Conservation (phyloP, 2,797 vertebrate species). For the Aldrovandia affinis region DNA sequence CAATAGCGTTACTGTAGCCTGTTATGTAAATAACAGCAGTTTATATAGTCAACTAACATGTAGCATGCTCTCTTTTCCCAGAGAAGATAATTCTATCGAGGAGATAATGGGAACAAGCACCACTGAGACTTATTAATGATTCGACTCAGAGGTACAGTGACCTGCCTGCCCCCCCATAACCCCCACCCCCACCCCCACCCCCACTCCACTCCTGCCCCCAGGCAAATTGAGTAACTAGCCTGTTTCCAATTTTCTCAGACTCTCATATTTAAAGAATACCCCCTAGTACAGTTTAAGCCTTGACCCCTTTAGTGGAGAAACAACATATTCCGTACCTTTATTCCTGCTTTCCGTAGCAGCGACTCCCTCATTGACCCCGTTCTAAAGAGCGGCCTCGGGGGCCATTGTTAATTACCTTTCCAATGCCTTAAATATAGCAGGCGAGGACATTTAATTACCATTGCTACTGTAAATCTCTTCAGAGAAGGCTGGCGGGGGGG, state of each 20-base stretch:
- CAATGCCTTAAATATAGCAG: conserved; percentile 36
- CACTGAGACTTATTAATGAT: conserved; percentile 43
- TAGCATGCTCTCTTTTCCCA: conserved; percentile 22
- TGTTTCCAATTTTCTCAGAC: conserved; percentile 53
- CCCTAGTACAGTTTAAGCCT: conserved; percentile 34
- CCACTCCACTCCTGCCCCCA: conserved; percentile 38
- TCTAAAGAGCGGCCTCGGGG: conserved; percentile 31
- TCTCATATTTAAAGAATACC: conserved; percentile 44
- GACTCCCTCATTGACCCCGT: conserved; percentile 35
- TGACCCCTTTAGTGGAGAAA: conserved; percentile 40
- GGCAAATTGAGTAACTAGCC: conserved; percentile 49
- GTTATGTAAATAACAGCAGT: not conserved
- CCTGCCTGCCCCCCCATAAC: conserved; percentile 30
- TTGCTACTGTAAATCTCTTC: conserved; percentile 43
- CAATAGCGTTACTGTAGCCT: not conserved
- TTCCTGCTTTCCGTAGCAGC: conserved; percentile 14
- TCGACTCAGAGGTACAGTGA: conserved; percentile 45
- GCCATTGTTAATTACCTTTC: conserved; percentile 48
- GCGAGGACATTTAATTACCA: conserved; percentile 45
- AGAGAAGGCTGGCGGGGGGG: conserved; percentile 10
- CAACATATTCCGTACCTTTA: conserved; percentile 29
- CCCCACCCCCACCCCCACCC: not conserved
- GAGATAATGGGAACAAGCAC: conserved; percentile 37
- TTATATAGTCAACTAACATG: not conserved
- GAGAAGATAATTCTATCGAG: conserved; percentile 25